Evolutionary conservation across 2,113 vertebrate genomes (phyloP).

Genomic region (Peromyscus leucopus): DNA sequence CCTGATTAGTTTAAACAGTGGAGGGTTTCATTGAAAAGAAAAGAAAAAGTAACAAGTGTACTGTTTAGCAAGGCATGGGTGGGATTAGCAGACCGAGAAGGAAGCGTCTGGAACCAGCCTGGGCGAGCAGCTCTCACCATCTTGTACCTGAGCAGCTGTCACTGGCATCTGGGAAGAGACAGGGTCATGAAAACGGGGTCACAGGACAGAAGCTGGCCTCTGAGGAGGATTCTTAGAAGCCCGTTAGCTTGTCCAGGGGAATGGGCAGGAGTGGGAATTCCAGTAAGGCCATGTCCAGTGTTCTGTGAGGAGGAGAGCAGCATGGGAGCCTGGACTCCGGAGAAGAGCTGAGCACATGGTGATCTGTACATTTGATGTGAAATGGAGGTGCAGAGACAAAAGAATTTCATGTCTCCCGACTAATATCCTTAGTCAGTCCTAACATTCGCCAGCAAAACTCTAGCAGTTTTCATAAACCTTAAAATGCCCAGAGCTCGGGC

Average conservation of each 20-base stretch:
- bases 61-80: neutral
- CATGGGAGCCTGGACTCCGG: neutral
- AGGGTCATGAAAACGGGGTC: neutral
- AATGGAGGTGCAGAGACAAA: neutral
- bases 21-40: neutral
- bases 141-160: too few relatives aligned
- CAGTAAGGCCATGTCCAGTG: neutral
- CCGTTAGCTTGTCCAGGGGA: too few relatives aligned
- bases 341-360: neutral
- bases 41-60: neutral
- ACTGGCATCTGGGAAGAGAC: neutral
- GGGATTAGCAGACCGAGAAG: neutral
- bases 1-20: neutral
- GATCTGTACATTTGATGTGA: neutral
- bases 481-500: neutral
- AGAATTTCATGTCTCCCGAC: neutral
- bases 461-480: neutral
- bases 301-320: neutral
- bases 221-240: neutral
- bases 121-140: neutral
- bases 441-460: neutral
- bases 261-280: neutral
- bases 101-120: neutral
- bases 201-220: neutral
- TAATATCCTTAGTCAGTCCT: neutral